Base-by-base conservation (phyloP, 2,888 invertebrate genomes). In the Oscheius sp. region DNA sequence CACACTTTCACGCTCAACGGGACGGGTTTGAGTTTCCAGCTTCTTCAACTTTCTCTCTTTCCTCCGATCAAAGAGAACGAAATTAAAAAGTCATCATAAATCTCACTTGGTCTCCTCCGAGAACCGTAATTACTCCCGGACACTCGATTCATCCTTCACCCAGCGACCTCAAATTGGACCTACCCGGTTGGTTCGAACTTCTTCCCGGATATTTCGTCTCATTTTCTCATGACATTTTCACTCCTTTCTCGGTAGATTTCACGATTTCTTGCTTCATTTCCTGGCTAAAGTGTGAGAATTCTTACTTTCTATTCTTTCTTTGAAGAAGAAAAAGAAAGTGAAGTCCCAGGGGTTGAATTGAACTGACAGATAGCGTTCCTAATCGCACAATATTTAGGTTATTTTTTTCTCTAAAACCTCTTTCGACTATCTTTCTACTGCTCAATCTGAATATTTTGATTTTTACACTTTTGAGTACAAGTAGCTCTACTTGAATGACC, bases 1-100 rank as follows among this genome's bases (percentile, higher is more conserved):
- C 45, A 61, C 61, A 61, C 61, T 61, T 61, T 61, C 61, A 27
- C 61, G 17, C n/a, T n/a, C 57, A 52, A 52, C 27, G 52, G 52
- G n/a, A 52, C 6, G 29, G 4, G 17, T n/a, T n/a, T 42, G 3
- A 17, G 42, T n/a, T 25, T 27, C 48, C 48, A 48, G 48, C 29
- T 20, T 25, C 27, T n/a, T 52, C 17, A 42, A 17, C 8, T 25
- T 48, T 48, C 48, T 12, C 25, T 48, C 25, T 12, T 48, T 25
- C 37, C 37, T 5, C 48, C 23, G 8, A 2, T 48, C 12, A 45
- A 17, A 10, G 48, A 48, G 23, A 48, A 48, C 37, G 37, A 15
- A n/a, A n/a, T n/a, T n/a, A n/a, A n/a, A n/a, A n/a, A n/a, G 8
- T 37, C 8, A 37, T 37, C 37, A 15, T 10, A 8, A 15, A 37